Evolutionary conservation across 2,888 invertebrate species (phyloP).

Genomic region (Drosophila vallismaia): DNA sequence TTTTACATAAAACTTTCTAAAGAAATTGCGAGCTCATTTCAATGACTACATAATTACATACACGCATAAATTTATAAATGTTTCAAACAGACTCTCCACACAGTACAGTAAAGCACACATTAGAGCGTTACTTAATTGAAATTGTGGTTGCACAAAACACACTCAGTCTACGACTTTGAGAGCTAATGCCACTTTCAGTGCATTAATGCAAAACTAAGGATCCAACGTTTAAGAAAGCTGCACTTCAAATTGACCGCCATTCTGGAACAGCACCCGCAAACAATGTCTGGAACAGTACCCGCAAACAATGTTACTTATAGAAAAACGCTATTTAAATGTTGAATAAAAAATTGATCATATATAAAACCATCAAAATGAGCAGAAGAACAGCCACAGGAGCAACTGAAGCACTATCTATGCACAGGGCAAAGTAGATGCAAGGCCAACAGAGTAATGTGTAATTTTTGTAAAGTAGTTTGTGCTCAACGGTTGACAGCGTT

Average conservation of each 20-base stretch:
- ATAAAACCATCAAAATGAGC: conserved; percentile 7
- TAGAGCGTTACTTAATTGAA: conserved; percentile 65
- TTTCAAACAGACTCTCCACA: conserved; percentile 42
- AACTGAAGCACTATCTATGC: conserved; percentile 11
- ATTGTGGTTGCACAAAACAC: conserved; percentile 23
- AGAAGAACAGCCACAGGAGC: not conserved
- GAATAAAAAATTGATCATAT: conserved; percentile 42
- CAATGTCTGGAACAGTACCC: conserved; percentile 69
- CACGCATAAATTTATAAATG: conserved; percentile 38
- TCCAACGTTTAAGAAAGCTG: conserved; percentile 36
- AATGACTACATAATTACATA: conserved; percentile 13
- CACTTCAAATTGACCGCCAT: conserved; percentile 63
- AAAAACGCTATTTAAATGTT: conserved; percentile 29
- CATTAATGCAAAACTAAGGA: conserved; percentile 2
- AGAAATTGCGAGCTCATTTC: conserved; percentile 44
- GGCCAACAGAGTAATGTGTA: conserved; percentile 62
- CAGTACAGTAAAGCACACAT: conserved; percentile 39
- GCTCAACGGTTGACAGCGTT: conserved; percentile 40
- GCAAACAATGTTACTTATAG: conserved; percentile 65
- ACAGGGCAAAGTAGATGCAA: conserved; percentile 34
- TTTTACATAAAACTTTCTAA: conserved; percentile 59
- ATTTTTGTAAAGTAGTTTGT: conserved; percentile 72
- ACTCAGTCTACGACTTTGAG: conserved; percentile 30
- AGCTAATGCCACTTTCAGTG: conserved; percentile 19
- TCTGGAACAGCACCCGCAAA: conserved; percentile 68